Percentiles rank a stretch among this genome's conserved stretches.
These are phyloP conservation scores for Rhagonycha fulva DNA, from an alignment of 2,888 invertebrate species.

Conservation along the genomic window DNA sequence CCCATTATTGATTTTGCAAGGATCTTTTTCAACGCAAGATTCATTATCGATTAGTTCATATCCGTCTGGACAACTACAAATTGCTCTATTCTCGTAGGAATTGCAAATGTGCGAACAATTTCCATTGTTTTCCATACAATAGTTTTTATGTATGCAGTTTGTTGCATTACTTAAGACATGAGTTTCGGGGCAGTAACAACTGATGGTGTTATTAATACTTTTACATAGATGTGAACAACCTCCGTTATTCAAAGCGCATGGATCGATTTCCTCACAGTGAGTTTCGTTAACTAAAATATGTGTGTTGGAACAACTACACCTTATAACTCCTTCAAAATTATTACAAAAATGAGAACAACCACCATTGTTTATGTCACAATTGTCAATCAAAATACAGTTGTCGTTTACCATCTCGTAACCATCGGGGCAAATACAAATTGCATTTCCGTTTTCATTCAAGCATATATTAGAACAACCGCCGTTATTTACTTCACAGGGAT, in stretches of 20 bases:
- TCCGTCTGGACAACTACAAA: constrained; percentile 57
- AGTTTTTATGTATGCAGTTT: no score
- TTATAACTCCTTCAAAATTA: constrained; percentile 48
- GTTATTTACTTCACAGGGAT: constrained; percentile 37
- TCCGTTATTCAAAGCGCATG: constrained; percentile 55
- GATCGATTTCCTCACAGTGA: constrained; percentile 43
- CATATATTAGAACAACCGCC: constrained; percentile 56
- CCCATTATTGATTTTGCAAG: constrained; percentile 56
- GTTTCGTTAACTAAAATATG: not conserved
- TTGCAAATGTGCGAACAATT: constrained; percentile 61
- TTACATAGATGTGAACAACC: constrained; percentile 61
- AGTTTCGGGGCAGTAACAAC: no score
- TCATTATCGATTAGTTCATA: constrained; percentile 41
- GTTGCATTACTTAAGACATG: not conserved
- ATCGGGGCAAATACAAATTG: constrained; percentile 42
- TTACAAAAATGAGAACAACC: constrained; percentile 61
- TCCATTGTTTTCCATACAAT: constrained; percentile 55
- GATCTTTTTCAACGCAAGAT: constrained; percentile 52
- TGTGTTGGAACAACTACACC: constrained; percentile 40
- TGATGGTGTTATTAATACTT: not conserved
- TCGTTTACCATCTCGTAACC: constrained; percentile 49
- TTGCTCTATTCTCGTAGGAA: constrained; percentile 36
- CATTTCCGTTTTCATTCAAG: constrained; percentile 40
- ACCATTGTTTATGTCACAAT: constrained; percentile 24
- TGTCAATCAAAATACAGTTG: constrained; percentile 48